Base-by-base conservation (phyloP, 1,140 invertebrate species). In the Rhyzopertha dominica region DNA sequence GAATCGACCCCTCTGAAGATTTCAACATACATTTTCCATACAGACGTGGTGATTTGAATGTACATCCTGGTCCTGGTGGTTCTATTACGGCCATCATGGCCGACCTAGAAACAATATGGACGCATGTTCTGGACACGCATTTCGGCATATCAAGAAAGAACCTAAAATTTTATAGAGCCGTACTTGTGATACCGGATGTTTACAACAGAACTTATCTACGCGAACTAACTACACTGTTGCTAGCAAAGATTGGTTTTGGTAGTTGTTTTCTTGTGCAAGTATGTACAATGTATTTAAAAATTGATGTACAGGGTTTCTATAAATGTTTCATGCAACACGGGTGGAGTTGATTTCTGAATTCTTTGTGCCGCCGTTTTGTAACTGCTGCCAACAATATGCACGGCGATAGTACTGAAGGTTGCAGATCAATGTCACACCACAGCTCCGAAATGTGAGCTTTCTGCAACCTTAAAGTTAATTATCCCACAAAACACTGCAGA, bases 1-100 rank as follows among this genome's bases (percentile, higher is more conserved):
- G 81, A 54, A 67, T 90, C 18, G 76, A 84, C 61, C 84, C 90
- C 2, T 72, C 75, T 2, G 74, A 79, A 30, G 71, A 81, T 39
- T 95, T 85, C 59, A 90, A 90, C 61, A 74, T 95, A 39, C 87
- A 92, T 64, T 95, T 95, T 72, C 93, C 93, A 8, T 87, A 91
- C 47, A 77, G 76, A 59, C 72, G 90, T 56, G 91, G 91, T 2
- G 86, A 89, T 53, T 76, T 96, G 8, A 93, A 96, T 71, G 57
- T 95, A 5, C 90, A 95, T 67, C 61, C 67, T 18, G 83, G 82
- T 28, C 76, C 87, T 22, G 90, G 90, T 3, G 92, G 91, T 4
- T 92, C 90, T 1, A 66, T 95, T 28, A 82, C 81, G 23, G 77
- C 87, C 5, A 81, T 94, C 0, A 63, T 96, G 36, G 80, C 84